Conservation (phyloP, 1,140 invertebrate genomes). For the Diprion similis region DNA sequence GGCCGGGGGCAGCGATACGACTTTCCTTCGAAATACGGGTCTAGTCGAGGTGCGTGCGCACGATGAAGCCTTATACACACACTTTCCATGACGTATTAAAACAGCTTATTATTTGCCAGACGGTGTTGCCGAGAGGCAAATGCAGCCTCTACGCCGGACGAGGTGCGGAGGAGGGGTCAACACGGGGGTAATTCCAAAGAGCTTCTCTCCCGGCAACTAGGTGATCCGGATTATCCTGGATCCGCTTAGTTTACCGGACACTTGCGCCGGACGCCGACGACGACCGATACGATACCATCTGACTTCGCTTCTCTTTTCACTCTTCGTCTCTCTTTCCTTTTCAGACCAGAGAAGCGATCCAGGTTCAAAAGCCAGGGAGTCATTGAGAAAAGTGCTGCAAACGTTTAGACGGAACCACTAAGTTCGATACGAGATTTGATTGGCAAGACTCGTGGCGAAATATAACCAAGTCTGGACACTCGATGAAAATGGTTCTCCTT, state of each 20-base stretch:
- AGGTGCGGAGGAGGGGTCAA: too few relatives aligned
- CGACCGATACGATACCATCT: slow-evolving; percentile 50
- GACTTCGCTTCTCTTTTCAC: slow-evolving; percentile 22
- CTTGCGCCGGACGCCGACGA: slow-evolving; percentile 43
- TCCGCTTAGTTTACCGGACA: slow-evolving; percentile 60
- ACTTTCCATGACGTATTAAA: slow-evolving; percentile 6
- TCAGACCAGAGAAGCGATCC: not conserved
- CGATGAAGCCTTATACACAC: not conserved
- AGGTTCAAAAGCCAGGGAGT: too few relatives aligned
- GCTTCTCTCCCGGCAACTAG: slow-evolving; percentile 46
- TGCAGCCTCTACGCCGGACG: slow-evolving; percentile 44
- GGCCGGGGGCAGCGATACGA: slow-evolving; percentile 29
- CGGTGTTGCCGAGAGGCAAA: slow-evolving; percentile 48
- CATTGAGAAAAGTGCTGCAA: too few relatives aligned
- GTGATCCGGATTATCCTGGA: slow-evolving; percentile 62
- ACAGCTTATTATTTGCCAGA: not conserved
- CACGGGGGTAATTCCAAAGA: not conserved
- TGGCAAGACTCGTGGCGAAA: too few relatives aligned
- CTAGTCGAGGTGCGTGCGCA: not conserved
- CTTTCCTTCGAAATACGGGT: slow-evolving; percentile 9
- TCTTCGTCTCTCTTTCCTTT: not conserved
- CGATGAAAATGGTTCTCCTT: too few relatives aligned
- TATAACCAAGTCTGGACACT: too few relatives aligned
- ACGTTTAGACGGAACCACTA: too few relatives aligned
- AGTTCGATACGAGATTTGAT: too few relatives aligned